Percentiles rank a stretch among this genome's conserved stretches.
These are phyloP conservation scores for Elephantulus edwardii DNA, from an alignment of 2,113 vertebrate genomes.

Conservation along the genomic window DNA sequence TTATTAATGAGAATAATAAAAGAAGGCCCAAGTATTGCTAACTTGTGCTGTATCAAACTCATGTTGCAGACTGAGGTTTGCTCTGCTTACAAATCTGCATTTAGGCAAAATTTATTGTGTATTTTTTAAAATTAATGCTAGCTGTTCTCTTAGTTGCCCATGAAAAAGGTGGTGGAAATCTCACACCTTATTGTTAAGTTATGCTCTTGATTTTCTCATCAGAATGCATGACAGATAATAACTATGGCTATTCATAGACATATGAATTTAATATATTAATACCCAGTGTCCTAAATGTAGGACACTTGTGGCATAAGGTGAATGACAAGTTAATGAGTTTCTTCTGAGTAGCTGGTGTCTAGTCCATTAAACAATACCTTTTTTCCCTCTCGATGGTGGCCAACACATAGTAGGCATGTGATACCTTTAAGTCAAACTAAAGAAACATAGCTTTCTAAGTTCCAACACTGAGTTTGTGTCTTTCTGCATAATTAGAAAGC, in stretches of 20 bases:
- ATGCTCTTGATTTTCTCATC: conserved; percentile 67
- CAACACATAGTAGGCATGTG: conserved; percentile 38
- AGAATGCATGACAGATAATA: conserved; percentile 65
- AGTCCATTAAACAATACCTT: conserved; percentile 23
- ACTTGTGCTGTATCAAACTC: conserved; percentile 40
- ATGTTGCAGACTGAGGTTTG: conserved; percentile 32
- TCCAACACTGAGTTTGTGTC: not conserved
- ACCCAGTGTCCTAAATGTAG: conserved; percentile 51
- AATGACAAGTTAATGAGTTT: conserved; percentile 64
- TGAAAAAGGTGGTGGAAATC: conserved; percentile 36
- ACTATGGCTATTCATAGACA: conserved; percentile 62
- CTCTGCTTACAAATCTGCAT: conserved; percentile 62
- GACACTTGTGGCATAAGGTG: conserved; percentile 14
- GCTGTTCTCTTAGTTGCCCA: conserved; percentile 19
- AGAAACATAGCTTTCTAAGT: conserved; percentile 10
- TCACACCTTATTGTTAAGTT: conserved; percentile 46
- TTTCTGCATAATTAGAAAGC: not conserved
- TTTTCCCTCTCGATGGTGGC: not conserved
- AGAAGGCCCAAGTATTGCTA: conserved; percentile 43
- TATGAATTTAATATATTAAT: conserved; percentile 64
- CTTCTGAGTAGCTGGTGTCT: conserved; percentile 4
- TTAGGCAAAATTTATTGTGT: conserved; percentile 55
- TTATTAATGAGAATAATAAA: conserved; percentile 48
- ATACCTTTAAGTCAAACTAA: not conserved
- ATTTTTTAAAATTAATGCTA: conserved; percentile 61